phyloP scores from a whole-genome alignment of 2,113 vertebrate species.

The Lophochroa leadbeateri region DNA sequence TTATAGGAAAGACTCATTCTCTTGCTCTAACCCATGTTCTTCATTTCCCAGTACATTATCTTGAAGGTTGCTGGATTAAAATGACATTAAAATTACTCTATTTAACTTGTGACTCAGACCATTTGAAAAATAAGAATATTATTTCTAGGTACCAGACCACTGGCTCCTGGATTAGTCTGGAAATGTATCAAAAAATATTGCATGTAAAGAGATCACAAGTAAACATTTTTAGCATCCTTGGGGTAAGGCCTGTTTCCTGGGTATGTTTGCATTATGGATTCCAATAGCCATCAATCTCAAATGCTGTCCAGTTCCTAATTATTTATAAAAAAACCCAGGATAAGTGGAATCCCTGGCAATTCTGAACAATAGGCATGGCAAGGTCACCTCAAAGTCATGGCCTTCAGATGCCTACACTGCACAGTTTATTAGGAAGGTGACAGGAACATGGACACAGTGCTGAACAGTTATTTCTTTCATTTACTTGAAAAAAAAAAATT shows the following conservation, averaged over 20 bases:
- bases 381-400: neutral
- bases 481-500: neutral
- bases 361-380: neutral
- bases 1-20: neutral
- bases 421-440: neutral
- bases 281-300: neutral
- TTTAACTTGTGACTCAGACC: neutral
- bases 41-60: neutral
- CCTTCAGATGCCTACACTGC: neutral
- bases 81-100: neutral
- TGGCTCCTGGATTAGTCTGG: neutral
- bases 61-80: neutral
- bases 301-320: neutral
- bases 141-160: neutral
- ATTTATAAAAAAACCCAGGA: neutral
- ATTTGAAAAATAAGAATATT: neutral
- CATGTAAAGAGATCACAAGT: neutral
- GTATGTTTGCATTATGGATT: neutral
- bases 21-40: neutral
- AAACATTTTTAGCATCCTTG: neutral
- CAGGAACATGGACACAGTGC: neutral
- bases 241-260: neutral
- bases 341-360: neutral
- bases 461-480: neutral
- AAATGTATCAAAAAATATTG: neutral